These are phyloP conservation scores for Acanthis flammea DNA, from an alignment of 2,797 vertebrate species.

Conservation along the genomic window DNA sequence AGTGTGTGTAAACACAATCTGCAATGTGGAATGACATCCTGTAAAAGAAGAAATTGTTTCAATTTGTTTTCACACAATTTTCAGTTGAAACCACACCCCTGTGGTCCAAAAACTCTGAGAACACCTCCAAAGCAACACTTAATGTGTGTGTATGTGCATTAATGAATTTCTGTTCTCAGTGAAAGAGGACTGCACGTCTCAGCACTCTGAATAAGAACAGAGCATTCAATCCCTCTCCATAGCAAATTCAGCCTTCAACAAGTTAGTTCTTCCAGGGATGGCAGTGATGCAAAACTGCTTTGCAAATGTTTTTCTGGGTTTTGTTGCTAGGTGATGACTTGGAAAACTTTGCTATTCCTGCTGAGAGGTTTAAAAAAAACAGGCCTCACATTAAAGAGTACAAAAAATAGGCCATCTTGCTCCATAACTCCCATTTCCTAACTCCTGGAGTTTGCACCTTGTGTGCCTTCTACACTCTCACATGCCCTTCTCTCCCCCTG, in stretches of 20 bases:
- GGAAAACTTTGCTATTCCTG: conserved; percentile 79
- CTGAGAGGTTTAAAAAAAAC: conserved; percentile 71
- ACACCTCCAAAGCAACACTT: conserved; percentile 57
- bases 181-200: conserved; percentile 69
- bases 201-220: conserved; percentile 74
- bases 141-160: conserved; percentile 63
- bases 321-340: conserved; percentile 80
- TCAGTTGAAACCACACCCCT: conserved; percentile 22
- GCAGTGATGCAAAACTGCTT: conserved; percentile 73
- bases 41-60: conserved; percentile 29
- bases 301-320: conserved; percentile 78
- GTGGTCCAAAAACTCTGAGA: conserved; percentile 59
- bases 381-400: conserved; percentile 72
- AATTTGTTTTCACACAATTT: background rate
- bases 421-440: conserved; percentile 64
- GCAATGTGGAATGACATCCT: background rate
- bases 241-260: conserved; percentile 72
- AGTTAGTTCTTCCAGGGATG: conserved; percentile 70
- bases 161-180: conserved; percentile 69
- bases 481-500: conserved; percentile 3
- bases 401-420: conserved; percentile 71
- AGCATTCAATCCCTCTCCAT: conserved; percentile 70
- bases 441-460: conserved; percentile 47
- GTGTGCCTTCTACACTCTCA: conserved; percentile 41
- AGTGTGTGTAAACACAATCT: background rate